phyloP scores from a whole-genome alignment of 2,113 vertebrate species.

The Etia nguti region DNA sequence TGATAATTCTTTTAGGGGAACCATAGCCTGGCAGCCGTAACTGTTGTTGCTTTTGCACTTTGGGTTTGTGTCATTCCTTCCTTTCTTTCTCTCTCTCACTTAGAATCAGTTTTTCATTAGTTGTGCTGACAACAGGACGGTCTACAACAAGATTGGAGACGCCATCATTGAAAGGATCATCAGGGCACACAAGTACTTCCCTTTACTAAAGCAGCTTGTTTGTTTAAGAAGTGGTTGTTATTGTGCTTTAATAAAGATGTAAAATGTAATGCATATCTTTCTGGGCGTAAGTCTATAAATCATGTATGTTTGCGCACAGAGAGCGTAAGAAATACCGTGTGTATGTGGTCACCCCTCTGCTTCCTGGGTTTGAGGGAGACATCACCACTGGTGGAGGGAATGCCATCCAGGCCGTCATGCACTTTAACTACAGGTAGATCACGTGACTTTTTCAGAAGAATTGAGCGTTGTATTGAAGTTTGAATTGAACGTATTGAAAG shows the following conservation, averaged over 20 bases:
- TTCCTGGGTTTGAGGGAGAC: constrained; percentile 97
- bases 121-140: constrained; percentile 86
- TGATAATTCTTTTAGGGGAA: not conserved
- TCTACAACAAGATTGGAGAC: constrained; percentile 92
- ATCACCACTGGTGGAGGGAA: constrained; percentile 93
- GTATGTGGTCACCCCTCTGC: constrained; percentile 89
- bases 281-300: not conserved
- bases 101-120: constrained; percentile 99
- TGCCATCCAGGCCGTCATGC: constrained; percentile 94
- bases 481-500: not conserved
- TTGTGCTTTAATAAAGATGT: not conserved
- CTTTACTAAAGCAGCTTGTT: not conserved
- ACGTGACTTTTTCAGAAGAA: not conserved
- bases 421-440: constrained; percentile 94
- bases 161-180: constrained; percentile 90
- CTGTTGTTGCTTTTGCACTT: not conserved
- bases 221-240: not conserved
- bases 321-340: constrained; percentile 86
- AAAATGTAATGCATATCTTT: not conserved
- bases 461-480: not conserved
- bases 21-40: not conserved
- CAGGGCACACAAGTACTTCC: constrained; percentile 87
- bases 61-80: not conserved
- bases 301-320: constrained; percentile 58
- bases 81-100: not conserved